Evolutionary conservation across 2,888 invertebrate genomes (phyloP).

Genomic region (Graphium colonna): DNA sequence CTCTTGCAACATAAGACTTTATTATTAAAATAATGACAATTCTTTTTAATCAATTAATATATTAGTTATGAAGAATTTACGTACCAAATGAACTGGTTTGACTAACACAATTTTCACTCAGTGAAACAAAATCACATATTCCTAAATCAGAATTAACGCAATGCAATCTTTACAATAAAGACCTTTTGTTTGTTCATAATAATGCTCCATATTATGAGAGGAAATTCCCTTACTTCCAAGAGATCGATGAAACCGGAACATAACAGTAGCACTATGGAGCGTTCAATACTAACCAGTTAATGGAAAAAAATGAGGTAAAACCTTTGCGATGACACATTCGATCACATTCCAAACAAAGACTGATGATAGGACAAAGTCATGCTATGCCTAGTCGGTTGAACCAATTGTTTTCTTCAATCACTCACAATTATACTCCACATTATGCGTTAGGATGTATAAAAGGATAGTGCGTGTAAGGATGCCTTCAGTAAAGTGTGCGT

Average conservation of each 20-base stretch:
- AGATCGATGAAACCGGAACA: background rate
- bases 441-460: background rate
- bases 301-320: background rate
- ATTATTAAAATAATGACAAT: no score
- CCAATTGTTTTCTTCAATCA: background rate
- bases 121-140: no score
- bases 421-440: background rate
- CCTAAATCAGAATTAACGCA: no score
- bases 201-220: no score
- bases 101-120: no score
- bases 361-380: background rate
- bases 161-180: no score
- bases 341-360: background rate
- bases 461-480: background rate
- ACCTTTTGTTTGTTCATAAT: no score
- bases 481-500: background rate
- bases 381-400: background rate
- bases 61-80: no score
- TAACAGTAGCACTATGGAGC: background rate
- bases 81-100: no score
- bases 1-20: background rate
- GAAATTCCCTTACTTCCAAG: no score
- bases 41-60: no score
- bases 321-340: background rate
- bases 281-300: background rate